Percentiles rank a stretch among this genome's conserved stretches.
Evolutionary conservation across 2,888 invertebrate species (phyloP).

Genomic region (Syritta pipiens): DNA sequence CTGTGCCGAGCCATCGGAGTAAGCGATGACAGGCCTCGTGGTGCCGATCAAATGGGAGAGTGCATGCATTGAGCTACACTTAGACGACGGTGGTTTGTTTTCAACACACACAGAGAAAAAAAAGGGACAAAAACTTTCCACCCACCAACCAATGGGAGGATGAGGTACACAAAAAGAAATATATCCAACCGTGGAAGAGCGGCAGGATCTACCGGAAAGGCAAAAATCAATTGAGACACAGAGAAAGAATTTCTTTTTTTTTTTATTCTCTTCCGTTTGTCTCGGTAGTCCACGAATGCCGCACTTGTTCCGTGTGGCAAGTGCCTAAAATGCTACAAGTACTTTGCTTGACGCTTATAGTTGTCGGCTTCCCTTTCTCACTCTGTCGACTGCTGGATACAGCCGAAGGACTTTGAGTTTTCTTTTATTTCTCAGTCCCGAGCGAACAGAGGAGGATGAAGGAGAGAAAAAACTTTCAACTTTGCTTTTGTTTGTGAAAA

Average conservation of each 20-base stretch:
- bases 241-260: constrained; percentile 21
- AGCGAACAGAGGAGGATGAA: not conserved
- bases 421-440: constrained; percentile 5
- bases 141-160: too few relatives aligned
- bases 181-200: constrained; percentile 7
- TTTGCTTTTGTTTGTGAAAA: constrained; percentile 65
- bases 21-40: constrained; percentile 24
- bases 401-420: constrained; percentile 59
- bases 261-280: constrained; percentile 14
- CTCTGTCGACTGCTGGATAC: constrained; percentile 46
- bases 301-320: constrained; percentile 64
- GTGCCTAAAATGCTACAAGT: constrained; percentile 68
- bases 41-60: constrained; percentile 50
- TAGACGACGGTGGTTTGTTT: too few relatives aligned
- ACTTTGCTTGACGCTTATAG: constrained; percentile 65
- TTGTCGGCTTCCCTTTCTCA: constrained; percentile 53
- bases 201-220: constrained; percentile 46
- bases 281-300: constrained; percentile 41
- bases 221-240: constrained; percentile 66
- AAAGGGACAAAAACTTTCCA: too few relatives aligned
- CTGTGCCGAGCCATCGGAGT: constrained; percentile 29
- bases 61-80: constrained; percentile 60
- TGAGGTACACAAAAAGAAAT: not conserved
- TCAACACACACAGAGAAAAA: not conserved
- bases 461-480: constrained; percentile 52